Conservation (phyloP, 2,888 invertebrate species). For the Drosophila prostipennis region DNA sequence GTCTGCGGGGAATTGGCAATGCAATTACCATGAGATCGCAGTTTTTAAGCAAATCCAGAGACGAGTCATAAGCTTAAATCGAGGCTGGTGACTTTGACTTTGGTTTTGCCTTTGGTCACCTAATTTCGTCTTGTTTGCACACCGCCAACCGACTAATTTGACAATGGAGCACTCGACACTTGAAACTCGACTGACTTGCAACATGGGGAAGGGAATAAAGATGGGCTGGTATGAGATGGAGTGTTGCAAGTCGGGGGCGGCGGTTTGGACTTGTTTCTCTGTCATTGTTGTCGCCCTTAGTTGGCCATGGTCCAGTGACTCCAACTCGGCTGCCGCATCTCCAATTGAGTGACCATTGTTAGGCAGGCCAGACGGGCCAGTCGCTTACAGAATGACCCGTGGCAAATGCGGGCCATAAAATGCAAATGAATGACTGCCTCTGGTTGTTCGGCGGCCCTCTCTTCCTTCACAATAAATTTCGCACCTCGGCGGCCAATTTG, state of each 20-base stretch:
- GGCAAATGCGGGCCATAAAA: conserved; percentile 78
- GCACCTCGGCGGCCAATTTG: conserved; percentile 74
- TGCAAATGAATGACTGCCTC: conserved; percentile 71
- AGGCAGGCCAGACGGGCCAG: conserved; percentile 34
- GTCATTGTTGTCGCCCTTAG: conserved; percentile 77
- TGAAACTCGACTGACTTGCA: conserved; percentile 42
- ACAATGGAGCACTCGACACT: conserved; percentile 61
- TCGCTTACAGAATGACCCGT: conserved; percentile 77
- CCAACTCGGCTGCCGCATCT: conserved; percentile 35
- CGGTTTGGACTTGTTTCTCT: conserved; percentile 20
- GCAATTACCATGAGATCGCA: conserved; percentile 53
- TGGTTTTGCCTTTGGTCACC: conserved; percentile 74
- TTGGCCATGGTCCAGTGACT: conserved; percentile 72
- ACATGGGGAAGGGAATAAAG: conserved; percentile 50
- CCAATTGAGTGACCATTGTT: conserved; percentile 77
- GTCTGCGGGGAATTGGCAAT: conserved; percentile 39
- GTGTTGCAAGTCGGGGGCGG: conserved; percentile 61
- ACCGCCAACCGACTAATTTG: conserved; percentile 63
- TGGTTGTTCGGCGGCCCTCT: neutral
- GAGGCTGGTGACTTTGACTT: conserved; percentile 65
- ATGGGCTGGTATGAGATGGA: conserved; percentile 21
- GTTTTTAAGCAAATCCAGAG: conserved; percentile 40
- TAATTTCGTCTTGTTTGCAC: conserved; percentile 69
- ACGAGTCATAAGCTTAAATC: conserved; percentile 26
- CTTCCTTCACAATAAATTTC: conserved; percentile 61